Evolutionary conservation across 1,140 invertebrate genomes (phyloP), one percentile per base, ranked within the genome.

Genomic region (Drosophila kepulauana): DNA sequence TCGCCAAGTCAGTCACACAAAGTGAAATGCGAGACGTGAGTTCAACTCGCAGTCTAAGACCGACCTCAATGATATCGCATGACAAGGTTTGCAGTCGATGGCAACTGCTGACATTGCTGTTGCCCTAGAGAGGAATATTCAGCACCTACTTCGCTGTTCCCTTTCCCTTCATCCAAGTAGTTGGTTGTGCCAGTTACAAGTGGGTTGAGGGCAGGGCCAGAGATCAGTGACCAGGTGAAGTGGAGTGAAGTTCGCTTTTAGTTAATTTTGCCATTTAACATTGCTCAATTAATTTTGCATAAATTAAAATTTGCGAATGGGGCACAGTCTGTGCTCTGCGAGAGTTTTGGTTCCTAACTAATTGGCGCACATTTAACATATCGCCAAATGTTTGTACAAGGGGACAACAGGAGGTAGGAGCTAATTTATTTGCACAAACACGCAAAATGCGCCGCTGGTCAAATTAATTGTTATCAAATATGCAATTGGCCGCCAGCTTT

Each of bases 201-300:
- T 52, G 48, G 51, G 25, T 33, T 41, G 25, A 56, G 51, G 51
- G 51, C 41, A 56, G 51, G 51, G 63, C 25, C 51, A 65, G 10
- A 46, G 51, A 52, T 46, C 63, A 56, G 25, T 56, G 63, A 45
- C 35, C 35, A 51, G 35, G 35, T 2, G 25, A 41, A 25, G 46
- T 49, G 30, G 25, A 48, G 43, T 45, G n/a, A 30, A 30, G 49
- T 25, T 8, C 10, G 75, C 56, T 71, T 52, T 71, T 70, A 67
- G 80, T 82, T 79, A 79, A 85, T 85, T 78, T 73, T 33, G 48
- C 59, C 70, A 81, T 78, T 84, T 71, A 66, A 68, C 56, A 88
- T 72, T 81, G 85, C 81, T 79, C 85, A 89, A 89, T 89, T 89
- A 89, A 89, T 81, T 89, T 81, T 75, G 88, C 86, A 89, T 89